Evolutionary conservation across 1,140 invertebrate genomes (phyloP).

Genomic region (Heliconius himera): DNA sequence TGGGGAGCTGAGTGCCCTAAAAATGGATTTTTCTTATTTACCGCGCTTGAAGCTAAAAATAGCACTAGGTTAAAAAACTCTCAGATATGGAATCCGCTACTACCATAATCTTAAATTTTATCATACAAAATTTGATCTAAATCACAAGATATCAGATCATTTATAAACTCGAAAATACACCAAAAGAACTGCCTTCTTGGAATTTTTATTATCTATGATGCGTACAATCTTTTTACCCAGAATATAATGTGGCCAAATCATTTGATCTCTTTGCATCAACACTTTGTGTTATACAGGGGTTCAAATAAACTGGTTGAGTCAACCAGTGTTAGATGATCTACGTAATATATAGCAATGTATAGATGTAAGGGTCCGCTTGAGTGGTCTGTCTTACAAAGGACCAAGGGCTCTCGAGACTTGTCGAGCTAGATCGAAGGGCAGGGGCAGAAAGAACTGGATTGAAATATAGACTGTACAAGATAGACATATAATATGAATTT

Average conservation of each 20-base stretch:
- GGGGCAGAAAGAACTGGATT: constrained; percentile 71
- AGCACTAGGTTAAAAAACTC: too few species aligned
- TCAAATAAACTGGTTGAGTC: neutral
- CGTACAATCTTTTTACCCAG: constrained; percentile 16
- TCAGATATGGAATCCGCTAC: neutral
- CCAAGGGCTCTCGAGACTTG: constrained; percentile 65
- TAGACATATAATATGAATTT: neutral
- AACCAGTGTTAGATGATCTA: constrained; percentile 26
- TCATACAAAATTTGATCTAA: neutral
- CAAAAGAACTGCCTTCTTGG: constrained; percentile 11
- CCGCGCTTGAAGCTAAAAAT: too few species aligned
- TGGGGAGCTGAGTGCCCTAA: too few species aligned
- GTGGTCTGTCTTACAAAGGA: constrained; percentile 63
- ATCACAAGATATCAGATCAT: neutral
- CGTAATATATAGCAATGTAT: constrained; percentile 17
- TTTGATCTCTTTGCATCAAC: neutral
- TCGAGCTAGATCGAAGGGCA: constrained; percentile 74
- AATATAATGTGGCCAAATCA: constrained; percentile 7
- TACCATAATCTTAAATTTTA: neutral
- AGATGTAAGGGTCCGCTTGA: constrained; percentile 39
- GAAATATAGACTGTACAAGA: constrained; percentile 38
- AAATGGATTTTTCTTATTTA: too few species aligned
- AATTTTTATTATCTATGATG: constrained; percentile 30
- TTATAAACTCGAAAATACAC: neutral
- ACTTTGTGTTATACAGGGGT: neutral